Conservation (phyloP, 2,797 vertebrate genomes). For the Zalophus californianus region DNA sequence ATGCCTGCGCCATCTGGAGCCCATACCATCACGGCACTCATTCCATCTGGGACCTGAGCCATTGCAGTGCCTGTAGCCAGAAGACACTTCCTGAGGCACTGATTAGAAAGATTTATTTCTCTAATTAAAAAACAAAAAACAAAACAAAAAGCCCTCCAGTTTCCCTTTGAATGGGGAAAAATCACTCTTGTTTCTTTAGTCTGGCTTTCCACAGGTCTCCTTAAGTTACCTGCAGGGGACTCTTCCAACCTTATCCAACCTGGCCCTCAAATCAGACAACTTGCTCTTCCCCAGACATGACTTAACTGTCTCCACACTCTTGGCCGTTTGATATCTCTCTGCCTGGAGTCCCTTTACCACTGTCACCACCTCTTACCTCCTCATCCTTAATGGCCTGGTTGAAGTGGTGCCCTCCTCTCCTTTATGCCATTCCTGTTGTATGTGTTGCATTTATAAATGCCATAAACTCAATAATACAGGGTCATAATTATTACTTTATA, state of each 20-base stretch:
- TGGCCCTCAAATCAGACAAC: neutral
- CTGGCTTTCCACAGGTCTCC: neutral
- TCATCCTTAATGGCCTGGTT: neutral
- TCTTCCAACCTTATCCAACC: neutral
- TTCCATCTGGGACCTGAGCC: neutral
- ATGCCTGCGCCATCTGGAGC: accelerated
- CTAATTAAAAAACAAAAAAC: neutral
- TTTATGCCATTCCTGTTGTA: neutral
- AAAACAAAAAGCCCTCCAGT: neutral
- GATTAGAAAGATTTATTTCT: constrained; percentile 10
- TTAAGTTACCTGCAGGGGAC: neutral
- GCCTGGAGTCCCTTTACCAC: neutral
- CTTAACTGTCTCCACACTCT: neutral
- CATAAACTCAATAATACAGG: neutral
- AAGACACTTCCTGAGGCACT: neutral
- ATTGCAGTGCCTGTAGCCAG: neutral
- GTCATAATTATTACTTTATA: neutral
- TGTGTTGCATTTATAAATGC: neutral
- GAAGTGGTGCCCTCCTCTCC: neutral
- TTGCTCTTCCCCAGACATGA: neutral
- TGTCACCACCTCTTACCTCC: neutral
- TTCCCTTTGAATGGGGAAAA: neutral
- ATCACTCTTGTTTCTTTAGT: neutral
- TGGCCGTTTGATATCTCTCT: neutral
- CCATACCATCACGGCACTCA: accelerated